phyloP scores from a whole-genome alignment of 2,888 invertebrate species.

The Pyrocoelia pectoralis region DNA sequence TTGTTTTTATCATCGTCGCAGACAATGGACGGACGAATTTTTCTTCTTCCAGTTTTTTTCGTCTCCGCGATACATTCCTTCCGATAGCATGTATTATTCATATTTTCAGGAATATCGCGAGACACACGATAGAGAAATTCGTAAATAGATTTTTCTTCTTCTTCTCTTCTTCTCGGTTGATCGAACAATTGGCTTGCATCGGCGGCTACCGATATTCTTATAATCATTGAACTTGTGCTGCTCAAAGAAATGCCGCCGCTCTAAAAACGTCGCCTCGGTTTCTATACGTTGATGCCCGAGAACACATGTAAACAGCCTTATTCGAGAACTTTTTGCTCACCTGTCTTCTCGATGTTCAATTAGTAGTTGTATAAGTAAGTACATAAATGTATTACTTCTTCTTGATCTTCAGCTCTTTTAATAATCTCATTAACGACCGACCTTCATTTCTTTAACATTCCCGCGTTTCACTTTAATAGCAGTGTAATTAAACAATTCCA shows the following conservation, averaged over 20 bases:
- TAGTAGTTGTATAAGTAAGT: slow-evolving; percentile 40
- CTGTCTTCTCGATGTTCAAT: slow-evolving; percentile 48
- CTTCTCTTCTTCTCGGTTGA: slow-evolving; percentile 34
- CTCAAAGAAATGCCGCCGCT: slow-evolving; percentile 46
- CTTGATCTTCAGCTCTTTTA: slow-evolving; percentile 28
- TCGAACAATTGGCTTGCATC: slow-evolving; percentile 28
- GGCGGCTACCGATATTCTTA: slow-evolving; percentile 27
- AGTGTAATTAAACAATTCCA: no score
- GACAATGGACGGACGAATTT: slow-evolving; percentile 29
- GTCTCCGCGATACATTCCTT: neutral
- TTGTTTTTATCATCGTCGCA: slow-evolving; percentile 17
- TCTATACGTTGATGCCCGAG: slow-evolving; percentile 48
- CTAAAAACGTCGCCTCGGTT: slow-evolving; percentile 51
- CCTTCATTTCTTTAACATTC: neutral
- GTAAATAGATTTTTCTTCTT: neutral
- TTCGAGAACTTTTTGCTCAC: slow-evolving; percentile 48
- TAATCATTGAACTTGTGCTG: slow-evolving; percentile 36
- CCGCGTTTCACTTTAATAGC: no score
- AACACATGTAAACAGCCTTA: slow-evolving; percentile 53
- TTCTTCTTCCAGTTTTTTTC: neutral
- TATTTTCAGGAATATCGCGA: slow-evolving; percentile 7
- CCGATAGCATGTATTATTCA: slow-evolving; percentile 24
- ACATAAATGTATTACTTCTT: slow-evolving; percentile 16
- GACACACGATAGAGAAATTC: neutral
- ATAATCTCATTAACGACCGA: slow-evolving; percentile 17